These are phyloP conservation scores for Coleophora deauratella DNA, from an alignment of 2,888 invertebrate genomes.

Conservation along the genomic window DNA sequence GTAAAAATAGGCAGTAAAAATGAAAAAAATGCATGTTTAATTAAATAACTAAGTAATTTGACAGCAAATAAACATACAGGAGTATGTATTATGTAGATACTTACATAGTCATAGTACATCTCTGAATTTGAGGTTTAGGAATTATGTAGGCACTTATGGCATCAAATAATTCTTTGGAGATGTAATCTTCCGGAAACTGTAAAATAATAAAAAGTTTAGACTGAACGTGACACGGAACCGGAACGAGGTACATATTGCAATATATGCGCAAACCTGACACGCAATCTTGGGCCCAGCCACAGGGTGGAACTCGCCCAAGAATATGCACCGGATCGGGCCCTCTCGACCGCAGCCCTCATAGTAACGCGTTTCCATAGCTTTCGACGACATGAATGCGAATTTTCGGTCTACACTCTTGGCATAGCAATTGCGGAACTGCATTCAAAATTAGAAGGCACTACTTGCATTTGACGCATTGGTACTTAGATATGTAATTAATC, in stretches of 20 bases:
- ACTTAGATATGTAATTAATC: no score
- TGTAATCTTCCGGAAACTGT: slow-evolving; percentile 90
- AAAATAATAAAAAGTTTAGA: slow-evolving; percentile 23
- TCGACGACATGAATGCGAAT: slow-evolving; percentile 30
- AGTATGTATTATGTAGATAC: not conserved
- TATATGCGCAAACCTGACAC: slow-evolving; percentile 77
- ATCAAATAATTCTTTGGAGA: slow-evolving; percentile 95
- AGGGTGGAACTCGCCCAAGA: slow-evolving; percentile 84
- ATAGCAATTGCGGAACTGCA: no score
- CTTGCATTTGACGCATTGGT: no score
- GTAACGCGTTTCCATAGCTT: slow-evolving; percentile 64
- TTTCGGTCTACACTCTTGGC: slow-evolving; percentile 29
- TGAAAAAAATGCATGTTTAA: not conserved
- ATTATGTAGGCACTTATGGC: slow-evolving; percentile 95
- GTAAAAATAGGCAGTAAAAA: slow-evolving; percentile 14
- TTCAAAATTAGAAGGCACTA: no score
- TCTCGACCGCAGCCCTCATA: slow-evolving; percentile 80
- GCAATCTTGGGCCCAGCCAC: slow-evolving; percentile 88
- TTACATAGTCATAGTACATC: slow-evolving; percentile 93
- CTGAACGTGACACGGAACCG: not conserved
- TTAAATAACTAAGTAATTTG: not conserved
- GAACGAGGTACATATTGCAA: not conserved
- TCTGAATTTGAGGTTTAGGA: slow-evolving; percentile 92
- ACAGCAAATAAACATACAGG: not conserved
- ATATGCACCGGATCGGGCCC: slow-evolving; percentile 87